phyloP scores from a whole-genome alignment of 2,113 vertebrate species.

The Circaetus gallicus region DNA sequence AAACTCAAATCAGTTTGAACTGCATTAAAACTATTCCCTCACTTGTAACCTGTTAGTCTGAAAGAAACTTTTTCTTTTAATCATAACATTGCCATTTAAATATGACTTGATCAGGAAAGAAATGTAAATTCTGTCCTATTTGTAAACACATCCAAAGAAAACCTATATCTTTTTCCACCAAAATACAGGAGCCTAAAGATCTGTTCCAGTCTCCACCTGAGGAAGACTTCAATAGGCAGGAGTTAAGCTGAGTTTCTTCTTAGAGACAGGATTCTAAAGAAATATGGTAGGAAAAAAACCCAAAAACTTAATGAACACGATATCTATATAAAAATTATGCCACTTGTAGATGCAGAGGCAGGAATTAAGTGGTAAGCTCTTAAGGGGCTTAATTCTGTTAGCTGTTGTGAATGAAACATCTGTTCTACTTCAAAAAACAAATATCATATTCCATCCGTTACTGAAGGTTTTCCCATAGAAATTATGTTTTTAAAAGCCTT shows the following conservation, averaged over 20 bases:
- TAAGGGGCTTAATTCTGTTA: neutral
- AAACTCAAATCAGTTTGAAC: neutral
- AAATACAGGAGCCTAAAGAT: neutral
- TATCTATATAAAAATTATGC: neutral
- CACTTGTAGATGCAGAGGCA: neutral
- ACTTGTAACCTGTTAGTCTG: neutral
- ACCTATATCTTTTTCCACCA: neutral
- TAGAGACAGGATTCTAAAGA: neutral
- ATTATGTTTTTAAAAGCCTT: neutral
- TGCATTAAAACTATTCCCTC: neutral
- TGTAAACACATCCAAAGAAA: neutral
- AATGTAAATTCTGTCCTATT: neutral
- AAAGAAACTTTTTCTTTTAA: neutral
- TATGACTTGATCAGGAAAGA: neutral
- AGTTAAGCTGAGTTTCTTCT: neutral
- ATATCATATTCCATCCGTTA: neutral
- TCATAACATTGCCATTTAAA: neutral
- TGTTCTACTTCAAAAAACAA: neutral
- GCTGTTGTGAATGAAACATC: neutral
- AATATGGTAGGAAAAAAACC: neutral
- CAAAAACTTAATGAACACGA: neutral
- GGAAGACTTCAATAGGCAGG: neutral
- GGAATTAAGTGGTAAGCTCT: neutral
- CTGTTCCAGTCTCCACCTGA: neutral
- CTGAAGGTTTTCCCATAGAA: neutral